Conservation (phyloP, 2,888 invertebrate species). For the Drosophila stalkeri region DNA sequence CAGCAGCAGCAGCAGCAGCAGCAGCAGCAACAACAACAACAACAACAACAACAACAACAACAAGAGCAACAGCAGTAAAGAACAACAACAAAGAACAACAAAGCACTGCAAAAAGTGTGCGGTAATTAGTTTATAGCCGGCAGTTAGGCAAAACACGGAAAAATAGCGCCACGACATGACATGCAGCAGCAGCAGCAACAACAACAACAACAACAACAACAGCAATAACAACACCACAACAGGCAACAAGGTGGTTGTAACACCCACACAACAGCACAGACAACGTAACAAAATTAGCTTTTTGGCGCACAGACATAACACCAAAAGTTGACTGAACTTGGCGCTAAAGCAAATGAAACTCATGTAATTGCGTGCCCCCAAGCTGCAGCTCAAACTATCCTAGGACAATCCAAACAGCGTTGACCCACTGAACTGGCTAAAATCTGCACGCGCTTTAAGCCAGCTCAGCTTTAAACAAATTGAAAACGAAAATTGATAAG, state of each 20-base stretch:
- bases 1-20: slow-evolving; percentile 20
- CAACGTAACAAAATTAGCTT: slow-evolving; percentile 50
- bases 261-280: slow-evolving; percentile 21
- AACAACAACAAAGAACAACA: slow-evolving; percentile 22
- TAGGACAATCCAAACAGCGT: slow-evolving; percentile 6
- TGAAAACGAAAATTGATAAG: not conserved
- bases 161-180: slow-evolving; percentile 40
- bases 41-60: slow-evolving; percentile 11
- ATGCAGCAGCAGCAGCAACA: slow-evolving; percentile 18
- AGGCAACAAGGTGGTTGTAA: slow-evolving; percentile 5
- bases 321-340: slow-evolving; percentile 38
- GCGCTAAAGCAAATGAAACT: slow-evolving; percentile 32
- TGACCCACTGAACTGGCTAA: slow-evolving; percentile 19
- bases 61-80: slow-evolving; percentile 14
- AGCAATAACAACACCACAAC: slow-evolving; percentile 10
- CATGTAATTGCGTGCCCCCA: slow-evolving; percentile 17
- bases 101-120: slow-evolving; percentile 34
- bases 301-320: slow-evolving; percentile 33
- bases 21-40: slow-evolving; percentile 17
- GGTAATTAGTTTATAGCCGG: slow-evolving; percentile 65
- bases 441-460: not conserved
- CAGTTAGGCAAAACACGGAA: slow-evolving; percentile 52
- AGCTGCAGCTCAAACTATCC: not conserved
- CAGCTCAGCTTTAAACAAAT: not conserved
- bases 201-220: slow-evolving; percentile 20